These are phyloP conservation scores for Drosophila mayaguana DNA, from an alignment of 2,888 invertebrate species.

Conservation along the genomic window DNA sequence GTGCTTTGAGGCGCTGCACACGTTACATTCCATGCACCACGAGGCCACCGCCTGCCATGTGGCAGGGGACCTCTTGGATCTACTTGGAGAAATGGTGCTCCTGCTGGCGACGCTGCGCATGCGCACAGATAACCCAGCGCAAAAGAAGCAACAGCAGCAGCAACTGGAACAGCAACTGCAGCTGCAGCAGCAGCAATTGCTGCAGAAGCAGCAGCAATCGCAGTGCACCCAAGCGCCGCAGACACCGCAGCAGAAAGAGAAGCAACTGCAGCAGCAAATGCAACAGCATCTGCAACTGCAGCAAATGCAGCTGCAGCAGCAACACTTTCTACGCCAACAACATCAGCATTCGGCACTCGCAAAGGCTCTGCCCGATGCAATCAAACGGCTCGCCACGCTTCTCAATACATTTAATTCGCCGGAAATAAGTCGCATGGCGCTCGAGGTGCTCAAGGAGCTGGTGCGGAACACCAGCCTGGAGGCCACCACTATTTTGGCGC, in stretches of 20 bases:
- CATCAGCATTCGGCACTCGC: slow-evolving; percentile 85
- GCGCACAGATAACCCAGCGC: slow-evolving; percentile 83
- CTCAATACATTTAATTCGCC: slow-evolving; percentile 95
- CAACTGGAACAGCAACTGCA: slow-evolving; percentile 75
- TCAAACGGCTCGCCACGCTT: slow-evolving; percentile 93
- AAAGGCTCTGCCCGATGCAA: slow-evolving; percentile 95
- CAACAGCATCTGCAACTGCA: slow-evolving; percentile 81
- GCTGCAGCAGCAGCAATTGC: slow-evolving; percentile 68
- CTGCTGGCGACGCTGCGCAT: slow-evolving; percentile 90
- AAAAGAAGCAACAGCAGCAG: slow-evolving; percentile 81
- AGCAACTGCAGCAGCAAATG: slow-evolving; percentile 80
- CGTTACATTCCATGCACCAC: slow-evolving; percentile 96
- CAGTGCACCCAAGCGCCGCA: slow-evolving; percentile 74
- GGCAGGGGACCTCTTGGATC: slow-evolving; percentile 92
- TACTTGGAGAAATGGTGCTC: slow-evolving; percentile 91
- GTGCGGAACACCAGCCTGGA: slow-evolving; percentile 84
- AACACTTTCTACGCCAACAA: slow-evolving; percentile 80
- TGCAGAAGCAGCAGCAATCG: slow-evolving; percentile 73
- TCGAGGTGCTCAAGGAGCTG: slow-evolving; percentile 87
- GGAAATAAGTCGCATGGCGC: slow-evolving; percentile 91
- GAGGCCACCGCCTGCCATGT: slow-evolving; percentile 96
- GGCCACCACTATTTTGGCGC: slow-evolving; percentile 91
- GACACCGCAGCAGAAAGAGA: slow-evolving; percentile 77
- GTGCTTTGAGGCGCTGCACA: slow-evolving; percentile 92
- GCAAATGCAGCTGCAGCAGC: slow-evolving; percentile 80